Evolutionary conservation across 2,113 vertebrate species (phyloP), one percentile per base, ranked within the genome.

Genomic region (Melanerpes aurifrons): DNA sequence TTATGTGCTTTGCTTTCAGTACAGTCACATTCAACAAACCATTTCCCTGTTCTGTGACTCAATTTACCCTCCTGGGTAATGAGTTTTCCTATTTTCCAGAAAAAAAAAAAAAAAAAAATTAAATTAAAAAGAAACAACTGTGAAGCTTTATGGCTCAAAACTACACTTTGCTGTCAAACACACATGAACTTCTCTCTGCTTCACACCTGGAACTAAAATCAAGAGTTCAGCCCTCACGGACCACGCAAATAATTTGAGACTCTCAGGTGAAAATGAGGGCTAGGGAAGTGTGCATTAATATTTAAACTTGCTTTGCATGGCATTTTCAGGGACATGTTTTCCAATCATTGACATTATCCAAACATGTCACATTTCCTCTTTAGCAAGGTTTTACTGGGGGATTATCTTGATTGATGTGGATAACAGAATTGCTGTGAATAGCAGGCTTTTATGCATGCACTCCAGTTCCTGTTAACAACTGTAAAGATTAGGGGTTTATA

Each of bases 401-500:
- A 92, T 91, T 88, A 92, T 87, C 79, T 64, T 95, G 85, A 95
- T 37, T 89, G 91, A 96, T 83, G 67, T 78, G 86, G 68, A 92
- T 90, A 87, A 82, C 76, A 86, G 62, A 43, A 69, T 29, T 54
- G 64, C 92, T 91, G 37, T 71, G 75, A 87, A 69, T 18, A 83
- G 58, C 6, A 1, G 37, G 26, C 70, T 95, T 54, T 81, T 58
- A 86, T 87, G 50, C 50, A 73, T 70, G 29, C 88, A 74, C 61
- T 85, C 79, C 72, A 61, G 78, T 59, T 95, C 71, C 77, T 91
- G 37, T 92, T 97, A 89, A 96, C 77, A 95, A 72, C 77, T 92
- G 37, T 85, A 93, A 97, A 95, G 95, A 87, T 93, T 81, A 84
- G 20, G 68, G 88, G 53, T 61, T 89, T 93, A 93, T 91, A 95